These are phyloP conservation scores for Castor canadensis DNA, from an alignment of 2,113 vertebrate species.

Conservation along the genomic window DNA sequence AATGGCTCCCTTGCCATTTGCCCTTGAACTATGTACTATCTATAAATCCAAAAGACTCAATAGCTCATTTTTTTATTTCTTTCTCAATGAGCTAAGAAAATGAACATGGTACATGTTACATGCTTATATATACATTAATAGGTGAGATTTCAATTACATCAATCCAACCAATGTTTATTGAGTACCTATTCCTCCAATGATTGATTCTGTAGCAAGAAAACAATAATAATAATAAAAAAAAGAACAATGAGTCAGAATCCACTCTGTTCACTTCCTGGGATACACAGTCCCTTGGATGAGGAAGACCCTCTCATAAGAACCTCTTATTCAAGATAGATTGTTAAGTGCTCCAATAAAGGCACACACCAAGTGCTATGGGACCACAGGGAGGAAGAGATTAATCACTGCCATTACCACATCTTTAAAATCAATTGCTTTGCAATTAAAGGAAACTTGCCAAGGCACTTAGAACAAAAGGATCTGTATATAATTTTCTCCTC, in stretches of 20 bases:
- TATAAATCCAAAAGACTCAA: background rate
- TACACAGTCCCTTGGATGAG: background rate
- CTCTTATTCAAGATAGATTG: constrained; percentile 35
- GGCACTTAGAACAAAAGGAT: constrained; percentile 46
- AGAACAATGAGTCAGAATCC: background rate
- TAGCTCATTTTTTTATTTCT: background rate
- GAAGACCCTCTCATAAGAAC: background rate
- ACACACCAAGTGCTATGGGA: background rate
- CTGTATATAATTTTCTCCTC: constrained; percentile 9
- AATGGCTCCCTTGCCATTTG: background rate
- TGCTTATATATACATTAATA: too few species aligned
- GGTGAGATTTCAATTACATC: background rate
- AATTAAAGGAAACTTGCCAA: constrained; percentile 66
- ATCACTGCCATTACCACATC: constrained; percentile 57
- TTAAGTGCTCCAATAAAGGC: constrained; percentile 40
- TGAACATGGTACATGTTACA: background rate
- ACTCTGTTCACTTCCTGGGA: background rate
- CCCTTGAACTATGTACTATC: background rate
- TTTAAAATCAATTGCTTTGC: constrained; percentile 67
- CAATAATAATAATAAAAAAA: background rate
- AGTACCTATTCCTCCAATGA: background rate
- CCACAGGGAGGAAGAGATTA: constrained; percentile 50
- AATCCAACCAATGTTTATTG: background rate
- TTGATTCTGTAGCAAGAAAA: background rate
- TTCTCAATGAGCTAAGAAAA: background rate